Evolutionary conservation across 2,888 invertebrate genomes (phyloP).

Genomic region (Allacma fusca): DNA sequence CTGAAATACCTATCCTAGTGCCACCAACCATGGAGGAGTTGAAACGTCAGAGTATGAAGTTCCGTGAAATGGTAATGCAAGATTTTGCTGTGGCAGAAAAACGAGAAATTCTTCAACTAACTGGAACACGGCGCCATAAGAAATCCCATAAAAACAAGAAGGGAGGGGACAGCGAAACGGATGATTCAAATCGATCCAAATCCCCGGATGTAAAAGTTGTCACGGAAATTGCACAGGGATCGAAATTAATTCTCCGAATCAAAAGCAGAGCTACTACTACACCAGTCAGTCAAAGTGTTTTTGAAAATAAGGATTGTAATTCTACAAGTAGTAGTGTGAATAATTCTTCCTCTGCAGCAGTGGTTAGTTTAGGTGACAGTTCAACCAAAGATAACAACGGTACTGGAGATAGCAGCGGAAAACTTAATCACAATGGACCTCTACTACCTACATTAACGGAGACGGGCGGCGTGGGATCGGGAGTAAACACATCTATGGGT

Average conservation of each 20-base stretch:
- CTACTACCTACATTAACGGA: background rate
- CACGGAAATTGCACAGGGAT: slow-evolving; percentile 63
- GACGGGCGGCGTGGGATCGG: background rate
- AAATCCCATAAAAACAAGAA: slow-evolving; percentile 65
- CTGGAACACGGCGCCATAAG: slow-evolving; percentile 62
- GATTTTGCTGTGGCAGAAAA: slow-evolving; percentile 78
- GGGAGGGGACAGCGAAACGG: slow-evolving; percentile 69
- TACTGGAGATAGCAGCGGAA: background rate
- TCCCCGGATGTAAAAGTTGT: slow-evolving; percentile 58
- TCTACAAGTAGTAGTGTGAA: slow-evolving; percentile 16
- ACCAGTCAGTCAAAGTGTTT: slow-evolving; percentile 27
- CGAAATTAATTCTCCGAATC: slow-evolving; percentile 81
- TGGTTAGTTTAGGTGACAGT: background rate
- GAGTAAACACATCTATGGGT: background rate
- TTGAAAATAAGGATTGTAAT: slow-evolving; percentile 26
- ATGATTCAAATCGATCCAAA: slow-evolving; percentile 63
- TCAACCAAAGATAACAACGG: background rate
- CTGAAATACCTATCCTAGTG: slow-evolving; percentile 46
- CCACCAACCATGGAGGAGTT: slow-evolving; percentile 79
- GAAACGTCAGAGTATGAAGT: slow-evolving; percentile 86
- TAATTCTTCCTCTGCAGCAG: background rate
- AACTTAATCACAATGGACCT: slow-evolving; percentile 23
- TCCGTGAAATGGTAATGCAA: slow-evolving; percentile 82
- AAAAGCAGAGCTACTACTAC: slow-evolving; percentile 67
- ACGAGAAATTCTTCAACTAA: slow-evolving; percentile 63